These are phyloP conservation scores for Raja brachyura DNA, from an alignment of 2,113 vertebrate species.

Conservation along the genomic window DNA sequence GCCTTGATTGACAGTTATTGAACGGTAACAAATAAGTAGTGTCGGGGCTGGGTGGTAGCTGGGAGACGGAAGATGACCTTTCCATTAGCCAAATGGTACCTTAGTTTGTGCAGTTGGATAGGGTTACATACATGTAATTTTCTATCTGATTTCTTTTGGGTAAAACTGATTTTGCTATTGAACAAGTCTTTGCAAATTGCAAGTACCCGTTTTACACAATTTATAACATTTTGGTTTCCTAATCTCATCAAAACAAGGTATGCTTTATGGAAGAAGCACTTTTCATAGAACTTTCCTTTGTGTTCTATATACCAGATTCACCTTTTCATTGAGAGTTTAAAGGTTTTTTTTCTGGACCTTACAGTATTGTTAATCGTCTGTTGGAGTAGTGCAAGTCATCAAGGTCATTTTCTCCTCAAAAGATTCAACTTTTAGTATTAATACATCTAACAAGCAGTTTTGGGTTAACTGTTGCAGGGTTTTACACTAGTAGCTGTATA, in stretches of 20 bases:
- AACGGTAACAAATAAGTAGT: conserved; percentile 64
- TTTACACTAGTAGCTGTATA: neutral
- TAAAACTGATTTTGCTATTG: conserved; percentile 1
- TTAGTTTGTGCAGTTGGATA: conserved; percentile 51
- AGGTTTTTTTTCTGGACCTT: neutral
- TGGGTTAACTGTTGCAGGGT: neutral
- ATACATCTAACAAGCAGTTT: neutral
- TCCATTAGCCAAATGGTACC: conserved; percentile 60
- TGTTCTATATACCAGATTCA: neutral
- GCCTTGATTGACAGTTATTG: conserved; percentile 61
- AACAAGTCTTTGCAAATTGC: neutral
- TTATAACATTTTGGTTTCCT: neutral
- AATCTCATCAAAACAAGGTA: neutral
- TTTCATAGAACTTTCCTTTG: neutral
- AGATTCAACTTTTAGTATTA: neutral
- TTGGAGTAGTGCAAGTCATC: neutral
- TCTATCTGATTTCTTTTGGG: neutral
- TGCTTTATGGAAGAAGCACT: neutral
- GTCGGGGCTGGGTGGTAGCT: conserved; percentile 58
- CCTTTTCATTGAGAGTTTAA: neutral
- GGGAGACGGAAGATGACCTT: conserved; percentile 62
- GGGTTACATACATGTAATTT: conserved; percentile 52
- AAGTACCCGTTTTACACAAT: neutral
- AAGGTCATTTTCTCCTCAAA: neutral
- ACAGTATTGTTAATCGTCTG: neutral